phyloP scores from a whole-genome alignment of 2,888 invertebrate species.

The Boloria selene region DNA sequence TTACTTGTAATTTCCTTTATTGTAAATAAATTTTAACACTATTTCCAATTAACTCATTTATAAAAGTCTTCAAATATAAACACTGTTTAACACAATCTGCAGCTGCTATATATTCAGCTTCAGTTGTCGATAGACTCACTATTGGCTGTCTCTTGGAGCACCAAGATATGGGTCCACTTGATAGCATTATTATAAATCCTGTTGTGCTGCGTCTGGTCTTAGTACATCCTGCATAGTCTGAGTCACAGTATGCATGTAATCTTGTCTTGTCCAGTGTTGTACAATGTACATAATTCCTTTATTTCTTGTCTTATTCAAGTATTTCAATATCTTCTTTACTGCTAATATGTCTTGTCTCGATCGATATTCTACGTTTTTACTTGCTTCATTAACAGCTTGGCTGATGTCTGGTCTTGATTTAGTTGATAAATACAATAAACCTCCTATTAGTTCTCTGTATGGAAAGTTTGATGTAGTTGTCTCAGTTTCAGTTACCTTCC shows the following conservation, averaged over 20 bases:
- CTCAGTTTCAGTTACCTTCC: too few species aligned
- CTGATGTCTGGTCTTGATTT: too few species aligned
- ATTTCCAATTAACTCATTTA: background rate
- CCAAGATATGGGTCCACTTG: slow-evolving; percentile 46
- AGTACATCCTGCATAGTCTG: slow-evolving; percentile 43
- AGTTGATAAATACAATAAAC: too few species aligned
- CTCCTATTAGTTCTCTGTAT: too few species aligned
- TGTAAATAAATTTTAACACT: too few species aligned
- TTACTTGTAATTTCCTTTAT: too few species aligned
- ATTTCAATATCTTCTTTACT: too few species aligned
- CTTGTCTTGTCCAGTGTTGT: background rate
- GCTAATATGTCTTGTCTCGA: too few species aligned
- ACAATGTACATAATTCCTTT: background rate
- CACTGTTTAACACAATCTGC: background rate
- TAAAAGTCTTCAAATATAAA: background rate
- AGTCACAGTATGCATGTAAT: slow-evolving; percentile 41
- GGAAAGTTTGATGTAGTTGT: too few species aligned
- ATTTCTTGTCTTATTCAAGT: too few species aligned
- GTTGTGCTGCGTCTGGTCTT: slow-evolving; percentile 42
- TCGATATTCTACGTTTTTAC: too few species aligned
- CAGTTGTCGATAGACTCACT: slow-evolving; percentile 44
- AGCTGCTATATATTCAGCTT: slow-evolving; percentile 9
- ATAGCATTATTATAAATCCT: slow-evolving; percentile 42
- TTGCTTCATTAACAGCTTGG: too few species aligned
- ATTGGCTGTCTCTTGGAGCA: slow-evolving; percentile 42